phyloP scores from a whole-genome alignment of 1,140 invertebrate species.

The Anoplolepis gracilipes region DNA sequence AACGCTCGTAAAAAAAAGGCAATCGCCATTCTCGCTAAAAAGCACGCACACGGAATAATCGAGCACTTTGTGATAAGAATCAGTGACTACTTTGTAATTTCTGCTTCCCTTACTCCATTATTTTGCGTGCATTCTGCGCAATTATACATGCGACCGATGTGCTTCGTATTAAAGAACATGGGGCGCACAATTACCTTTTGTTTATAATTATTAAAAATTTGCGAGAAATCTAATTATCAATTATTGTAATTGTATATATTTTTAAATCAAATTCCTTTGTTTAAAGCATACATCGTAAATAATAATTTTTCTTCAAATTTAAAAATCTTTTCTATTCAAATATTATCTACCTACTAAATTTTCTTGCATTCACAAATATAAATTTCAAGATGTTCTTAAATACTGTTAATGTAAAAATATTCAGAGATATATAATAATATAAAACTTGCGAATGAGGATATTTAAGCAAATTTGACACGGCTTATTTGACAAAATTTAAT shows the following conservation, averaged over 20 bases:
- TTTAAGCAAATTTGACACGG: neutral
- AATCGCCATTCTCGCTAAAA: conserved; percentile 16
- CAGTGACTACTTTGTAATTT: conserved; percentile 51
- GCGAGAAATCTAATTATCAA: neutral
- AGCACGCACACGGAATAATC: neutral
- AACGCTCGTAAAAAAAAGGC: conserved; percentile 42
- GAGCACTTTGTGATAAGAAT: conserved; percentile 44
- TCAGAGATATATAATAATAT: no score
- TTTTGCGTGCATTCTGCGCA: neutral
- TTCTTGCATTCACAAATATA: no score
- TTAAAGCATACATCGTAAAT: no score
- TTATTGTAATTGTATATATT: neutral
- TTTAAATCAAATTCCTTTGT: neutral
- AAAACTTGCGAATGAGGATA: no score
- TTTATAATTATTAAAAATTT: conserved; percentile 5
- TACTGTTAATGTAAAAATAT: no score
- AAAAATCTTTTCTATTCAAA: no score
- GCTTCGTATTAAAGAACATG: neutral
- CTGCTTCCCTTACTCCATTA: conserved; percentile 7
- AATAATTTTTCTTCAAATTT: no score
- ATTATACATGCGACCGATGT: conserved; percentile 11
- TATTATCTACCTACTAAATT: no score
- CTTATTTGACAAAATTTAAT: neutral
- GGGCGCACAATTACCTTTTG: neutral
- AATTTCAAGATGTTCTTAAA: no score